Evolutionary conservation across 2,888 invertebrate species (phyloP), one percentile per base, ranked within the genome.

Genomic region (Lumbricus terrestris): DNA sequence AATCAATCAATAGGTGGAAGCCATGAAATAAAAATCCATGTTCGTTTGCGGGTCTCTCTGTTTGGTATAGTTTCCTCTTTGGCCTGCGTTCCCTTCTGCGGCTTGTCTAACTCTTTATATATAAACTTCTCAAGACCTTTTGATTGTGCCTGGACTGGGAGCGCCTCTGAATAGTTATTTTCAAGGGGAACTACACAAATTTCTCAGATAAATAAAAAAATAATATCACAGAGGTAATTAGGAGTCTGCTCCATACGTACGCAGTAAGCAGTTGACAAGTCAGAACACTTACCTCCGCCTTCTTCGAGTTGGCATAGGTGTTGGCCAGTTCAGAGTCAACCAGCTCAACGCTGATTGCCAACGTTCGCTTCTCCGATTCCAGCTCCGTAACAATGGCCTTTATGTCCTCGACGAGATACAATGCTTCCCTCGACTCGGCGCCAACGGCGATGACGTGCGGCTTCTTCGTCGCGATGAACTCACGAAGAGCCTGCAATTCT

Each of bases 371-470:
- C 91, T 98, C 98, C 90, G 97, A 97, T 90, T 94, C 94, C 0
- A 93, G 92, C 90, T 94, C 94, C 11, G 92, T 23, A 42, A 92
- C 91, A 37, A 92, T 47, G 69, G 40, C 90, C 88, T 91, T 90
- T 42, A 95, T 91, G 90, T 95, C 95, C n/a, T 94, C 94, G 33
- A 94, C 96, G 96, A 90, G 98, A 95, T 93, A 93, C 90, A 93
- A 69, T 0, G 94, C 94, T 90, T 93, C 93, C 89, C 97, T 97
- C 54, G 54, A 85, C 94, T 99, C 99, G 0, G 98, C 98, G 18
- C 98, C 97, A 33, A 98, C 96, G 0, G 97, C 97, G 40, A 99
- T 96, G 29, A 98, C 97, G 95, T 99, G 99, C 0, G 99, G 99
- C 93, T 97, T 98, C 95, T 98, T 98, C 37, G 96, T 96, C 0